These are phyloP conservation scores for Autographa pulchrina DNA, from an alignment of 2,888 invertebrate genomes.

Conservation along the genomic window DNA sequence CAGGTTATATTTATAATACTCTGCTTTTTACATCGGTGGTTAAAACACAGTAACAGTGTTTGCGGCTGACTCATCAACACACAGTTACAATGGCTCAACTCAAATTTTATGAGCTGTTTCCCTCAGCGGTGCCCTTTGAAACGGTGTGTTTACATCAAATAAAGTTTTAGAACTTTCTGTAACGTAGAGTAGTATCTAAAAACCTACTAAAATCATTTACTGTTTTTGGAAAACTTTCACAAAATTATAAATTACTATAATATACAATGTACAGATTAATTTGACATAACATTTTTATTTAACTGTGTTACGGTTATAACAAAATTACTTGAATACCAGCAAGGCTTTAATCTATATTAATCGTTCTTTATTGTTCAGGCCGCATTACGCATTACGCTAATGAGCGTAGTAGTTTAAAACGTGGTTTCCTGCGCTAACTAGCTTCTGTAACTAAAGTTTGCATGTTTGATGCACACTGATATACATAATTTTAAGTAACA, in stretches of 20 bases:
- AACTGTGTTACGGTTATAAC: neutral
- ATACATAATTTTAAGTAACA: no score
- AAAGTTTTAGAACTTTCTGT: neutral
- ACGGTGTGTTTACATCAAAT: slow-evolving; percentile 19
- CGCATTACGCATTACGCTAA: neutral
- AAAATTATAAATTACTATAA: no score
- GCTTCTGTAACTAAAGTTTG: neutral
- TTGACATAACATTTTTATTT: no score
- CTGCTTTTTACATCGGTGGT: neutral
- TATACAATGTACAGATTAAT: no score
- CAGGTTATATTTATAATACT: neutral
- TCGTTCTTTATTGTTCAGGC: neutral
- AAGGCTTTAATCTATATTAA: neutral
- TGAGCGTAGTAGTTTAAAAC: neutral
- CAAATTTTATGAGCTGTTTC: slow-evolving; percentile 49
- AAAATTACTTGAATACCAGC: neutral
- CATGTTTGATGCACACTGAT: neutral
- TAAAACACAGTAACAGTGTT: slow-evolving; percentile 42
- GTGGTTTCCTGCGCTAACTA: neutral
- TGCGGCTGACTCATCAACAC: slow-evolving; percentile 62
- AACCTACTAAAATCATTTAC: neutral
- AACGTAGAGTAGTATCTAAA: no score
- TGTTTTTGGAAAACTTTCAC: no score
- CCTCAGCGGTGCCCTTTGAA: slow-evolving; percentile 45
- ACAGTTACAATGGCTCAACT: slow-evolving; percentile 56